Base-by-base conservation (phyloP, 2,113 vertebrate species). In the Chrysemys picta region DNA sequence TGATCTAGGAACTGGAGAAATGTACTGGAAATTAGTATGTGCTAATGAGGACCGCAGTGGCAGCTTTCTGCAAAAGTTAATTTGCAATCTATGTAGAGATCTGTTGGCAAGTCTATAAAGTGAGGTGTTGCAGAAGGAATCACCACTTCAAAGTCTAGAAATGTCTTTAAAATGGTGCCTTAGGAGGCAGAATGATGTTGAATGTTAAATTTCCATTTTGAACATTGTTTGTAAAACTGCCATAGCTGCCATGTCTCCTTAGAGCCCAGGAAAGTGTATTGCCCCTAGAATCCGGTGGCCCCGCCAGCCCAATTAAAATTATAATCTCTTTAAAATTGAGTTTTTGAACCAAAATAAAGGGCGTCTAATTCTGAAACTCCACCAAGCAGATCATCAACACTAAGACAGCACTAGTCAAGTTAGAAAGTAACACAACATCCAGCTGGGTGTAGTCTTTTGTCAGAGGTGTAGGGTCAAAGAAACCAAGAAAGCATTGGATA, bases 81-180 rank as follows among this genome's bases (percentile, higher is more conserved):
- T 95, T 96, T 95, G 90, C 93, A 96, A 72, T 95, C 96, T 95
- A 89, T 80, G 85, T 56, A 47, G 94, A 96, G 90, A 96, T 96
- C 90, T 95, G 57, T 82, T 95, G 94, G 90, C 90, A 97, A 89
- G 83, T 53, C 93, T 92, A 88, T 92, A 89, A 96, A 97, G 93
- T 85, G 81, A 94, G 75, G 50, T 78, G 94, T 93, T 96, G 85
- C 79, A 87, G 17, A 95, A 94, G 90, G 91, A 96, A 94, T 97
- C 81, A 89, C 83, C 81, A 89, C 92, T 97, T 97, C 93, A 87
- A 86, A 97, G 94, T 83, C 81, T 95, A 53, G 78, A 94, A 87
- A 95, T 50, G 50, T 50, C 50, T 50, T 50, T 50, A 50, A 50
- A 50, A 50, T 91, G 84, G n/a, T 93, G 85, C 92, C 85, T 22